Base-by-base conservation (phyloP, 2,113 vertebrate genomes). In the Stegastes partitus region DNA sequence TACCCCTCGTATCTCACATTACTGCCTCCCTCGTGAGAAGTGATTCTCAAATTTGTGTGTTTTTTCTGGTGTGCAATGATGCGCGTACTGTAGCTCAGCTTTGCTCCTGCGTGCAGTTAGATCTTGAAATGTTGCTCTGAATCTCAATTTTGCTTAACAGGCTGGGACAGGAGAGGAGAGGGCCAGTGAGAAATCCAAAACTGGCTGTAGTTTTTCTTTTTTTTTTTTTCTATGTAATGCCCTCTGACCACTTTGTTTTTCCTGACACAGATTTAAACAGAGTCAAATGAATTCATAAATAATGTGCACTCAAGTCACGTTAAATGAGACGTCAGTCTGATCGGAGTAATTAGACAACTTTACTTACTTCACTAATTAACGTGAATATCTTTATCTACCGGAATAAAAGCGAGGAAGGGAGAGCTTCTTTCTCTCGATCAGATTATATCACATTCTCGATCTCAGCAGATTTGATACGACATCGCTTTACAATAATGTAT, bases 111-210 rank as follows among this genome's bases (percentile, higher is more conserved):
- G n/a, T 68, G 62, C 74, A 68, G 64, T 65, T 51, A 54, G 64
- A 68, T 53, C 54, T 50, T 66, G 37, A 85, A 82, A 75, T 68
- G 70, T 54, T 90, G 56, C 49, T 77, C 44, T 34, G 68, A 53
- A 70, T 87, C 74, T 61, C 56, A 71, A 65, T 74, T 75, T 64
- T 61, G 66, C 51, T 53, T 51, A 74, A 81, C 76, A 83, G 72
- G 34, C 72, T 55, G 68, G 65, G 75, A 84, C 82, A 84, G 59
- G 62, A 63, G 49, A 56, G 45, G 71, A 66, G 10, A 42, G 18
- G 57, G 55, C 11, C 56, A 22, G 77, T 0, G 31, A 74, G 59
- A 75, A 68, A 82, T 34, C 28, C 22, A 23, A 66, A 79, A 74
- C 25, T 21, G 54, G 6, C 61, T 34, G 31, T 7, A 34, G 3